phyloP scores from a whole-genome alignment of 1,140 invertebrate genomes.

The Cotesia typhae region DNA sequence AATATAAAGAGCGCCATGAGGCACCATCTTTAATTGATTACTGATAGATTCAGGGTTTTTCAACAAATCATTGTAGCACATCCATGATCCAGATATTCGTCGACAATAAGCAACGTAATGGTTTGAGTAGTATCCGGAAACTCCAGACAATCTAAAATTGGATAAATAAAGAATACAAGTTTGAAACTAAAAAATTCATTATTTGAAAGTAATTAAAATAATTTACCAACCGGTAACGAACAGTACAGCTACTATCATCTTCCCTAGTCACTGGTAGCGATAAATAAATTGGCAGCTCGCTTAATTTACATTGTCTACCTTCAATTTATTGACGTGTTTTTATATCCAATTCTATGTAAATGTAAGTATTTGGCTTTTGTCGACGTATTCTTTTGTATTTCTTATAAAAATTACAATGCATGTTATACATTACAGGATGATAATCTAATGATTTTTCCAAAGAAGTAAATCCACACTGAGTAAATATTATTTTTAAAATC shows the following conservation, averaged over 20 bases:
- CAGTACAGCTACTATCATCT: not conserved
- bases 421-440: not conserved
- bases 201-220: not conserved
- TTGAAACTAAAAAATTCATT: not conserved
- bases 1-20: too few species aligned
- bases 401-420: not conserved
- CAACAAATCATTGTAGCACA: not conserved
- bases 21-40: too few species aligned
- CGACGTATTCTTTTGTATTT: not conserved
- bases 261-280: not conserved
- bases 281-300: not conserved
- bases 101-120: slow-evolving; percentile 3
- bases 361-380: slow-evolving; percentile 1
- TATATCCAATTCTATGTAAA: not conserved
- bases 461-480: not conserved
- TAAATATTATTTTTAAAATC: not conserved
- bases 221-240: slow-evolving; percentile 13
- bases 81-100: slow-evolving; percentile 4
- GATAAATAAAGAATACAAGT: not conserved
- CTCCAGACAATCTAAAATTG: slow-evolving; percentile 6
- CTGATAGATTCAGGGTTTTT: not conserved
- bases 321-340: not conserved
- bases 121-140: not conserved
- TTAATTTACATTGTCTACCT: not conserved
- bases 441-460: not conserved